Base-by-base conservation (phyloP, 2,888 invertebrate genomes). In the Ctenicera cuprea region DNA sequence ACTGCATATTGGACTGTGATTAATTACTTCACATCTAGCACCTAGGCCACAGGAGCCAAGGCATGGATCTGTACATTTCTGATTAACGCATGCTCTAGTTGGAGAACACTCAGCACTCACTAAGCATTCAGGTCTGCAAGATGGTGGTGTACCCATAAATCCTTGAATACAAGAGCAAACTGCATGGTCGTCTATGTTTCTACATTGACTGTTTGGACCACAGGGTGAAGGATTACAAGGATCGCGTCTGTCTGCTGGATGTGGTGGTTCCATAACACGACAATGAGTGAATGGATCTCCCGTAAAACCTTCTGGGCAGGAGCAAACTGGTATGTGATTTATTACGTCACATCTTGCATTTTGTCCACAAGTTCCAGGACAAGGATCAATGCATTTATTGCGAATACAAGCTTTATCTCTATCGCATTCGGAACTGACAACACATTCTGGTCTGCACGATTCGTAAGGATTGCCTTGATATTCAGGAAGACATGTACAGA, bases 321-420 rank as follows among this genome's bases (percentile, higher is more conserved):
- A 92, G 77, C 94, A 94, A 87, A 92, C 91, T 16, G 93, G 91
- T 16, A 93, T 89, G 80, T 94, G 94, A 79, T 93, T 92, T 76
- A 92, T 90, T 2, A 93, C 93, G 79, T 92, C 91, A 82, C 94
- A 94, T 63, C 91, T 87, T 30, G 94, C 94, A 82, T 91, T 92
- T 63, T 87, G 82, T 26, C 93, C 94, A 85, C 94, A 95, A 9
- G 92, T 92, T 73, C 91, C 92, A 54, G 89, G 89, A 82, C 94
- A 94, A 3, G 94, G 93, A 85, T 94, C 90, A 2, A 88, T 77
- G 81, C 94, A 94, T 85, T 93, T 93, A 82, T 92, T 92, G 84
- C 88, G 87, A 16, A 92, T 88, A 81, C 93, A 93, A 59, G 92
- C 92, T 80, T 89, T 91, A 78, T 91, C 89, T 81, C 90, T 87